phyloP scores from a whole-genome alignment of 2,113 vertebrate species.

The Ursus arctos region DNA sequence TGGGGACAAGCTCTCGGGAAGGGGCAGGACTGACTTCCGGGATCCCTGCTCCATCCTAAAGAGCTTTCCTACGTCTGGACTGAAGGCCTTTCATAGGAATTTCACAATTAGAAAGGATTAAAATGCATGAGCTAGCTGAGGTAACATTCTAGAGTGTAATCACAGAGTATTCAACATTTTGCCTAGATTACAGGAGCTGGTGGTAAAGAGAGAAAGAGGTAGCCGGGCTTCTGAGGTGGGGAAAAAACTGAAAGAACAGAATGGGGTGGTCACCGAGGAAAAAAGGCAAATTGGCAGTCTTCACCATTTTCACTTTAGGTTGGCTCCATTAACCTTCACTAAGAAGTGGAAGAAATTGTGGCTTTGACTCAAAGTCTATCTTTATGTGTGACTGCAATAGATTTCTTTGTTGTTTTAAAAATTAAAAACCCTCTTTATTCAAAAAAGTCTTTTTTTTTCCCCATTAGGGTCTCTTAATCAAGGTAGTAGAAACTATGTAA shows the following conservation, averaged over 20 bases:
- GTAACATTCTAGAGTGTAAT: background rate
- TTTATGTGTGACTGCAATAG: background rate
- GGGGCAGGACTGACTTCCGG: too few species aligned
- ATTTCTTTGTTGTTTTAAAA: background rate
- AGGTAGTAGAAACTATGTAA: background rate
- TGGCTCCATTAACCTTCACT: background rate
- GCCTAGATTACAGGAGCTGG: background rate
- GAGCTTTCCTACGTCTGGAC: background rate
- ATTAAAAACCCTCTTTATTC: background rate
- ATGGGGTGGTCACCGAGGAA: background rate
- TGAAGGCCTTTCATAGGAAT: background rate
- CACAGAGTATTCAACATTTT: background rate
- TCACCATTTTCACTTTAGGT: background rate
- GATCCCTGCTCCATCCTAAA: background rate
- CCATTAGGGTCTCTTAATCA: background rate
- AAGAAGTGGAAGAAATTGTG: background rate
- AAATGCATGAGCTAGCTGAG: background rate
- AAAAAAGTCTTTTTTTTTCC: background rate
- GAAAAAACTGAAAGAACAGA: background rate
- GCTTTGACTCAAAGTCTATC: background rate
- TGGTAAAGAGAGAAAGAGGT: background rate
- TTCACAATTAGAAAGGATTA: slow-evolving; percentile 1
- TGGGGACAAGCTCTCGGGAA: background rate
- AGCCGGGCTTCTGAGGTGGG: background rate
- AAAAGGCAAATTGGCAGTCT: background rate